Conservation (phyloP, 2,797 vertebrate genomes). For the Tragelaphus oryx region DNA sequence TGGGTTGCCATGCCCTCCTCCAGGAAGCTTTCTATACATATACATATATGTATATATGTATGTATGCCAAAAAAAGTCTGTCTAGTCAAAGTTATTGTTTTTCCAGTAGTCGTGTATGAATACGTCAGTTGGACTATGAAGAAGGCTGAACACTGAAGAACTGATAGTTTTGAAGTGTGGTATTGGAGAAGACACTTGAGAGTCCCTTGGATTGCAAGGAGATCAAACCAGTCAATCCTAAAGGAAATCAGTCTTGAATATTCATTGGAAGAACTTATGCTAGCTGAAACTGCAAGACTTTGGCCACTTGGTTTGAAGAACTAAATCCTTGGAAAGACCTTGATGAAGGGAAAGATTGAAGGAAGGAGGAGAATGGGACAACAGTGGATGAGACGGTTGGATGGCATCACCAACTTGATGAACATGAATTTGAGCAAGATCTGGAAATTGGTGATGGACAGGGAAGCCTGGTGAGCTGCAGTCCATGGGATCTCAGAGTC, state of each 20-base stretch:
- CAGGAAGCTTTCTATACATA: background rate
- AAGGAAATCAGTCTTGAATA: background rate
- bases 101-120: background rate
- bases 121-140: background rate
- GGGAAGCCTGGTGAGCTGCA: background rate
- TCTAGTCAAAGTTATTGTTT: background rate
- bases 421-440: background rate
- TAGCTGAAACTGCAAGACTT: background rate
- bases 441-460: background rate
- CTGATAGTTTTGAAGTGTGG: background rate
- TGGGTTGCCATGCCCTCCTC: background rate
- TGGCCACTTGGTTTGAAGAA: background rate
- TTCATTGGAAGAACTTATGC: background rate
- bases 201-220: background rate
- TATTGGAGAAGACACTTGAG: background rate
- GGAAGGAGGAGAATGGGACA: background rate
- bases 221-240: background rate
- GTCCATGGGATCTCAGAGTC: background rate
- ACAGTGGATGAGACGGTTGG: background rate
- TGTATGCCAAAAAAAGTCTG: background rate
- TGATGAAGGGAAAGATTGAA: background rate
- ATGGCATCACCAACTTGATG: background rate
- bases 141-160: background rate
- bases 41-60: background rate
- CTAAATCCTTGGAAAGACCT: background rate